Evolutionary conservation across 2,113 vertebrate species (phyloP).

Genomic region (Eulemur macaco): DNA sequence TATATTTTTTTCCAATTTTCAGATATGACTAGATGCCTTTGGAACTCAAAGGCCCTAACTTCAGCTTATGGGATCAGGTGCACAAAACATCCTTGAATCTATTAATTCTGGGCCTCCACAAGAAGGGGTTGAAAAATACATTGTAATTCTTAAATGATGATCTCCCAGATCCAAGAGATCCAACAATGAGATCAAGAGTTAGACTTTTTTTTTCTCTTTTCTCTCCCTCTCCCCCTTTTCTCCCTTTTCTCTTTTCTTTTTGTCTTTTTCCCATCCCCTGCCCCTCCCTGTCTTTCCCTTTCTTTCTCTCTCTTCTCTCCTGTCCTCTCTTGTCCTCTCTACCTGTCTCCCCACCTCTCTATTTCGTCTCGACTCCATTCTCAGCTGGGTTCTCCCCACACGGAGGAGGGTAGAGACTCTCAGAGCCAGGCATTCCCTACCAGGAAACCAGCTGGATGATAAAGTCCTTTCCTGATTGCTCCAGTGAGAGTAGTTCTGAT

Average conservation of each 20-base stretch:
- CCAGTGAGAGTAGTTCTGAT: neutral
- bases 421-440: neutral
- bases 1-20: neutral
- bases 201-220: neutral
- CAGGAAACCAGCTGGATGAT: neutral
- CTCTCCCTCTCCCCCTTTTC: neutral
- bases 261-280: neutral
- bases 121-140: neutral
- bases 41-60: neutral
- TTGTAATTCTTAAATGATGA: neutral
- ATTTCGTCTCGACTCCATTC: neutral
- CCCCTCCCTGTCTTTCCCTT: neutral
- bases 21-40: neutral
- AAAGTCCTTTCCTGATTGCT: neutral
- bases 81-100: neutral
- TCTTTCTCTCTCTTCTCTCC: accelerated
- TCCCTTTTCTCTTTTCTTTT: neutral
- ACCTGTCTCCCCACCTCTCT: neutral
- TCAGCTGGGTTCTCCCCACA: neutral
- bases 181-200: neutral
- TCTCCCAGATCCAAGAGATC: neutral
- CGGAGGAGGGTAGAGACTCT: too few species aligned
- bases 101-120: neutral
- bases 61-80: neutral
- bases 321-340: neutral